Percentiles rank a stretch among this genome's conserved stretches.
phyloP scores from a whole-genome alignment of 2,113 vertebrate species.

The Tinamus guttatus region DNA sequence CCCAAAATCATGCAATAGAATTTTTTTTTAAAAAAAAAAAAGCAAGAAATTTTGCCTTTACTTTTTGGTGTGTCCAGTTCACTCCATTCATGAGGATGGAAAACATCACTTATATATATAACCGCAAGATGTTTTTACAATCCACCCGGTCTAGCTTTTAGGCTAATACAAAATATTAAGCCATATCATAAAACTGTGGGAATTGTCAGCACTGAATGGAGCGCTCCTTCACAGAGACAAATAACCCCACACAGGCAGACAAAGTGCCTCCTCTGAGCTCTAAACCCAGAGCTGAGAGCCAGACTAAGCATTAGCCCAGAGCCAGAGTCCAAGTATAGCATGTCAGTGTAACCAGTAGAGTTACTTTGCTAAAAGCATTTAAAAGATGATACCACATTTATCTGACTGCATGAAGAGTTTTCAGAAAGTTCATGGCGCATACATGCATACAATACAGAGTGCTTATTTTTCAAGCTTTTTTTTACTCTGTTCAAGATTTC shows the following conservation, averaged over 20 bases:
- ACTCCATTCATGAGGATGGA: background rate
- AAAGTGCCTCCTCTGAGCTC: slow-evolving; percentile 12
- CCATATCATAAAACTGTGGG: background rate
- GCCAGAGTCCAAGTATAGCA: background rate
- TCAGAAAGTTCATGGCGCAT: background rate
- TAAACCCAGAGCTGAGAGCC: background rate
- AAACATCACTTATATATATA: background rate
- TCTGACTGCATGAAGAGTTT: background rate
- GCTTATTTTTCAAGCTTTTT: background rate
- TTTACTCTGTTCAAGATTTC: background rate
- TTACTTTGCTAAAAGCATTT: background rate
- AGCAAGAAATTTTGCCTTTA: background rate
- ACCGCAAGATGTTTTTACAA: background rate
- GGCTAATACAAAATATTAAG: background rate
- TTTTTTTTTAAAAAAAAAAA: background rate
- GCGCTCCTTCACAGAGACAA: background rate
- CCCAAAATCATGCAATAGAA: background rate
- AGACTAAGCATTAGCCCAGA: background rate
- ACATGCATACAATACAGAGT: background rate
- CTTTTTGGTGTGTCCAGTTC: background rate
- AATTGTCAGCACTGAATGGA: slow-evolving; percentile 24
- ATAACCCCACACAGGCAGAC: slow-evolving; percentile 4
- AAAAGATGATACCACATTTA: background rate
- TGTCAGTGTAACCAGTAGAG: background rate
- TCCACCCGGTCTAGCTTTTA: background rate